Conservation (phyloP, 2,888 invertebrate species). For the Imbricaverruca yamaguchii region DNA sequence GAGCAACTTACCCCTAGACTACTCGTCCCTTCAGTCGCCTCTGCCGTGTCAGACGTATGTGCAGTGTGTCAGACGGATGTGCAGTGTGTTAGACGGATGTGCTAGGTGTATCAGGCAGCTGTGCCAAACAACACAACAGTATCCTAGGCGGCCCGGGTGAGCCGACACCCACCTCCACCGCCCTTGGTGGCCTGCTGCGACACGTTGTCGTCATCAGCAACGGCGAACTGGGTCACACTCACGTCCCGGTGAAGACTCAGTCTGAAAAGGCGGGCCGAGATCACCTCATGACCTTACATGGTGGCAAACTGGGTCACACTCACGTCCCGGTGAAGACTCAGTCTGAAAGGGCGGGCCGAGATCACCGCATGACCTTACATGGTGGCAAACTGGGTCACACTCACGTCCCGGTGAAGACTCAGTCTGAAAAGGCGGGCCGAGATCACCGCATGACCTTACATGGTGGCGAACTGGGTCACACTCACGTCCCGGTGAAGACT, state of each 20-base stretch:
- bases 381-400: conserved; percentile 70
- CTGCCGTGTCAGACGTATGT: no score
- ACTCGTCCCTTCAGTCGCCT: no score
- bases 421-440: conserved; percentile 3
- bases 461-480: conserved; percentile 70
- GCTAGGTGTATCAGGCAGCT: no score
- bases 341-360: neutral
- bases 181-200: conserved; percentile 86
- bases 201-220: conserved; percentile 87
- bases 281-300: neutral
- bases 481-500: conserved; percentile 32
- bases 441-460: no score
- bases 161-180: conserved; percentile 52
- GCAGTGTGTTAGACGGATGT: no score
- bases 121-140: no score
- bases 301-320: conserved; percentile 70
- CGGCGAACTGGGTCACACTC: conserved; percentile 66
- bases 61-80: no score
- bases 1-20: no score
- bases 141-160: no score
- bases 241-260: conserved; percentile 32
- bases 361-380: no score
- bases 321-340: conserved; percentile 32
- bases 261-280: neutral
- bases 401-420: conserved; percentile 32